These are phyloP conservation scores for Thoracochromis brauschi DNA, from an alignment of 2,113 vertebrate species.

Conservation along the genomic window DNA sequence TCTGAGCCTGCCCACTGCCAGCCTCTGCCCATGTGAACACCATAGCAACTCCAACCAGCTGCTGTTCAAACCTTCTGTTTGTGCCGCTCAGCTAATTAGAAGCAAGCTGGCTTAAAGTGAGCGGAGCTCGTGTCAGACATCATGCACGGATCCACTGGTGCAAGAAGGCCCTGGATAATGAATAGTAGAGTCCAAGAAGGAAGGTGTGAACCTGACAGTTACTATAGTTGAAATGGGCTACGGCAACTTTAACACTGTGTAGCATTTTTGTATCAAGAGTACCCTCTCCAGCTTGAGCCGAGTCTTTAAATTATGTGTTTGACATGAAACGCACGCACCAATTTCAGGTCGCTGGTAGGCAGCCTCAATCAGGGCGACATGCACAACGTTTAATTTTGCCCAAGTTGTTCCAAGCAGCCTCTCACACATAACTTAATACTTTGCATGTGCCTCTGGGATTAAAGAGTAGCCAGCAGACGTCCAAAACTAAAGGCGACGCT, in stretches of 20 bases:
- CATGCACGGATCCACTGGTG: not conserved
- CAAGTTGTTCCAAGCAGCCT: not conserved
- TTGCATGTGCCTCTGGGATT: not conserved
- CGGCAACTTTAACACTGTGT: not conserved
- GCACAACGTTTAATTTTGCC: not conserved
- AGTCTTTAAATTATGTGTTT: not conserved
- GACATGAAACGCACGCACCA: not conserved
- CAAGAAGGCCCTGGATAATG: accelerated
- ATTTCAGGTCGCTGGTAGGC: not conserved
- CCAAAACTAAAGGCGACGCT: not conserved
- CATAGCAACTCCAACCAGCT: not conserved
- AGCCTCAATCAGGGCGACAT: not conserved
- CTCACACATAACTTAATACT: not conserved
- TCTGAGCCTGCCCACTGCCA: not conserved
- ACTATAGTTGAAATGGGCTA: not conserved
- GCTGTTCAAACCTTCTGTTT: not conserved
- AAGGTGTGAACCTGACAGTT: not conserved
- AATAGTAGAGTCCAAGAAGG: not conserved
- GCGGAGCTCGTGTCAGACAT: accelerated
- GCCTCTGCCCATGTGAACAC: not conserved
- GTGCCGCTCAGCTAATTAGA: not conserved
- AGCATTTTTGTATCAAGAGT: not conserved
- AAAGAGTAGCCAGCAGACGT: not conserved
- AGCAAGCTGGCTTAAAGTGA: not conserved
- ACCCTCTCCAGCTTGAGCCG: not conserved